Evolutionary conservation across 2,797 vertebrate genomes (phyloP), one percentile per base, ranked within the genome.

Genomic region (Pangasius larnaudii): DNA sequence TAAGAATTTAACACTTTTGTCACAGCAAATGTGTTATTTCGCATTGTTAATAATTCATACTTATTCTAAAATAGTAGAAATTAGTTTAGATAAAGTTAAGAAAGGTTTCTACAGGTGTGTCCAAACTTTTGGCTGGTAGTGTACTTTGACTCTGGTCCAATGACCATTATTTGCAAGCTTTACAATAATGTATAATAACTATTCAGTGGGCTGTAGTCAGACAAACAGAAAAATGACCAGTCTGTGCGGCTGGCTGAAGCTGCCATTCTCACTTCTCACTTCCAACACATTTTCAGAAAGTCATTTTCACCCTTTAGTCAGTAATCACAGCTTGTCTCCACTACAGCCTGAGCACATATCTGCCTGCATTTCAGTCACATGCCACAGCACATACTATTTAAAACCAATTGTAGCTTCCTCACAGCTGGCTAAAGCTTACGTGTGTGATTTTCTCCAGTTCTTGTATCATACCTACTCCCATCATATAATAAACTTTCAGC

Each of bases 261-360:
- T 81, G 80, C 39, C 19, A 74, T 72, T 79, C 59, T 85, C 77
- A 88, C 33, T 80, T 86, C 69, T 85, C 84, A 88, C 58, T 72
- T 86, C 71, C 89, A 85, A 79, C 88, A 87, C 86, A 88, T 90
- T 83, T 90, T 89, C 85, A 67, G 84, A 90, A 92, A 89, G 80
- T 91, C 84, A 92, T 92, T 92, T 85, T 77, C 92, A 92, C 87
- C 85, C 84, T 83, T 84, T 39, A 85, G 86, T 87, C 79, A 84
- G 74, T 80, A 88, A 30, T 92, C 87, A 87, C 91, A 91, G 90
- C 78, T 89, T 90, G 87, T 85, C 89, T 90, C 81, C 63, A 87
- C n/a, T 85, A 85, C 30, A n/a, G 46, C 27, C 42, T 49, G 33
- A 81, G 33, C 46, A 88, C 84, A 30, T 84, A 42, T 63, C 80